Conservation (phyloP, 2,113 vertebrate species). For the Muntiacus reevesi region DNA sequence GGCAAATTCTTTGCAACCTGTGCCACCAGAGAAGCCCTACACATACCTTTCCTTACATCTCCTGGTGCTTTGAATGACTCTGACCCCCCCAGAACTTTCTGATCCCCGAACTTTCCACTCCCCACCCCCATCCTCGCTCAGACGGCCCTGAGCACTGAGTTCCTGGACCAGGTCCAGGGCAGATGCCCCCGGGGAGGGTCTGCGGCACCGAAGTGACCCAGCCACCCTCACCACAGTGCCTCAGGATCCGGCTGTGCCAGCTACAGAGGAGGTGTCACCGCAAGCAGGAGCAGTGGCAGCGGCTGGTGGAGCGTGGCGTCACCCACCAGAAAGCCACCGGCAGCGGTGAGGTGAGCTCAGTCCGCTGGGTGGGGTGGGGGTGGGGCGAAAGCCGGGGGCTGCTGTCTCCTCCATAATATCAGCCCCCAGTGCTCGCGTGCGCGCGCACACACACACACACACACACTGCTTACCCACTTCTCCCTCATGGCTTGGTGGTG, state of each 20-base stretch:
- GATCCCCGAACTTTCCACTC: neutral
- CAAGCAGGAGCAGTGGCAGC: neutral
- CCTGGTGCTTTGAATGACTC: neutral
- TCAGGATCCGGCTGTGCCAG: neutral
- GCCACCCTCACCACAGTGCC: neutral
- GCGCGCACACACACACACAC: neutral
- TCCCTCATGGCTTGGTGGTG: neutral
- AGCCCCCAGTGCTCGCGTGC: neutral
- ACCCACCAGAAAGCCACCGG: neutral
- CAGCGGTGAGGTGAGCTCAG: neutral
- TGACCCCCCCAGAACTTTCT: neutral
- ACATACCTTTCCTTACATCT: neutral
- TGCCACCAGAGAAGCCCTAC: neutral
- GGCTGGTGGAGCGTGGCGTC: accelerated
- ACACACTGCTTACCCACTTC: neutral
- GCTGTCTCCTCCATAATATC: neutral
- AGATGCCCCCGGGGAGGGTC: accelerated
- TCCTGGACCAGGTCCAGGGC: neutral
- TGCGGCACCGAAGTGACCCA: accelerated
- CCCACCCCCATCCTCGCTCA: neutral
- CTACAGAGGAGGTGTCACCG: neutral
- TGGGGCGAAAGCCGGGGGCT: neutral
- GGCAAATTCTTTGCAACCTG: neutral
- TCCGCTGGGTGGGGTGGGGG: neutral
- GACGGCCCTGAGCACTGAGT: neutral